Evolutionary conservation across 2,888 invertebrate species (phyloP), one percentile per base, ranked within the genome.

Genomic region (Biston betularia): DNA sequence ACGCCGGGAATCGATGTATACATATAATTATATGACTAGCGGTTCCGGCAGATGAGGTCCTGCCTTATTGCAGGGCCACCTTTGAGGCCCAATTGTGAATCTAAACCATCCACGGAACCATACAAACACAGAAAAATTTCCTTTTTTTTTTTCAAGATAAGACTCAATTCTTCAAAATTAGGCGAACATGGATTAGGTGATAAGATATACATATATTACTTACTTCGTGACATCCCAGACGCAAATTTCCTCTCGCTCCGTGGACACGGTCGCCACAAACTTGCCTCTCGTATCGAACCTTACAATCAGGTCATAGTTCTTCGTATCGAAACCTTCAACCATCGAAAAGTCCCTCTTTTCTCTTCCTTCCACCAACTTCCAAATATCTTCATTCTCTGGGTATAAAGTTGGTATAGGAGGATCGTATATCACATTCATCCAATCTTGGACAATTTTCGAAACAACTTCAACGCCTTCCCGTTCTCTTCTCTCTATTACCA

Each of bases 221-320:
- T 68, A 92, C 93, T 83, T 87, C 0, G 85, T 79, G 14, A 97
- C 95, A 91, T 97, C 96, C 97, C 97, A 97, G 9, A 98, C 97
- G 76, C 95, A 95, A 48, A 98, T 96, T 86, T 97, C 97, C 76
- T 97, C 96, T 10, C 95, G 88, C 61, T 95, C 95, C 0, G 97
- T 96, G 4, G 96, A 96, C 34, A 97, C 94, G 0, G 96, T 96
- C 11, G 97, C 96, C 40, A 97, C 95, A 84, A 96, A 97, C 81
- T 96, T 95, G 52, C 96, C 96, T 58, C 96, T 95, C 52, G 94
- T 94, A 69, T 95, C 95, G 54, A 96, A 91, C 70, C 96, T 89
- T 55, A 95, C 95, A 6, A 96, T 91, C 79, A 95, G 85, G 87
- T 96, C 95, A 79, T 95, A 95, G 64, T 85, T 85, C 80, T 93